Conservation (phyloP, 1,140 invertebrate species). For the Apis mellifera region DNA sequence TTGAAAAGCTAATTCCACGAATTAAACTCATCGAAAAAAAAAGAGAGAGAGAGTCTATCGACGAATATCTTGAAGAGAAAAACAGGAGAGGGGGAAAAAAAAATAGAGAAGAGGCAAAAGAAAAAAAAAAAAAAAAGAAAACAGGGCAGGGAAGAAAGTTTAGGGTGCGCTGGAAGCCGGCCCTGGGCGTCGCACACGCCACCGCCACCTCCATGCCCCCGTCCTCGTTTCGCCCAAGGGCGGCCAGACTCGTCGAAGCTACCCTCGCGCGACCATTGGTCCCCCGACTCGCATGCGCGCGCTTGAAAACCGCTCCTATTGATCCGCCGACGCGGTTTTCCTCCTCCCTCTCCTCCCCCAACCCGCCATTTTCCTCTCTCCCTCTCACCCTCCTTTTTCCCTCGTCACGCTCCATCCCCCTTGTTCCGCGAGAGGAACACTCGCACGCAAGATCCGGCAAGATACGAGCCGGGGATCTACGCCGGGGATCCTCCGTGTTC, state of each 20-base stretch:
- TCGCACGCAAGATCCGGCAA: constrained; percentile 76
- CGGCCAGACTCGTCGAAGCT: constrained; percentile 58
- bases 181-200: constrained; percentile 69
- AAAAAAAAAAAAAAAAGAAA: background rate
- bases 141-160: constrained; percentile 24
- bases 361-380: background rate
- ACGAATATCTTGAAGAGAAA: background rate
- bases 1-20: background rate
- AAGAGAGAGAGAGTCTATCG: background rate
- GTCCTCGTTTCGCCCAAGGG: constrained; percentile 58
- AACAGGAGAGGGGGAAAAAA: background rate
- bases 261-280: constrained; percentile 64
- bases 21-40: background rate
- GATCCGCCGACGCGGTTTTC: constrained; percentile 53
- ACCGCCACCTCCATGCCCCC: constrained; percentile 17
- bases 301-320: constrained; percentile 55
- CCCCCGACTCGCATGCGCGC: constrained; percentile 57
- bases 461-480: constrained; percentile 67
- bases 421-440: constrained; percentile 52
- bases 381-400: background rate
- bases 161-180: constrained; percentile 61
- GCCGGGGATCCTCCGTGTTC: constrained; percentile 47
- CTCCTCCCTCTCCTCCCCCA: background rate
- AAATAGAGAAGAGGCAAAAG: too few relatives aligned
- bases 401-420: constrained; percentile 20